Conservation (phyloP, 2,888 invertebrate genomes). For the Chrysolina oricalcia region DNA sequence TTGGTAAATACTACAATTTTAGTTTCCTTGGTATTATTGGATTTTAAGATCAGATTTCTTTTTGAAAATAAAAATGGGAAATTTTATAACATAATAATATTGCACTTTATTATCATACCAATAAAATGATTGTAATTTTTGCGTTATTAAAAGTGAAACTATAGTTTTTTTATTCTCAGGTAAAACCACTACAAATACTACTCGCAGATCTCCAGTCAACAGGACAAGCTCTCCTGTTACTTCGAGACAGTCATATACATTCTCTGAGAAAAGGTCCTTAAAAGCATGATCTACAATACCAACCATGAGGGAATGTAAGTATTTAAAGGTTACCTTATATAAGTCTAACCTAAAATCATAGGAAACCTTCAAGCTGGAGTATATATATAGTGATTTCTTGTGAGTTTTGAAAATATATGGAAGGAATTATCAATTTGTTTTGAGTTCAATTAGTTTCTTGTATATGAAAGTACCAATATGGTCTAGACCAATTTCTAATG, state of each 20-base stretch:
- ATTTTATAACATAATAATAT: not conserved
- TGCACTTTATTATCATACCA: too few species aligned
- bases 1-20: not conserved
- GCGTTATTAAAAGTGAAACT: constrained; percentile 13
- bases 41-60: too few species aligned
- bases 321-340: not conserved
- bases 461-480: too few species aligned
- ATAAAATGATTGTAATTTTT: not conserved
- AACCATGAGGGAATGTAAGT: constrained; percentile 16
- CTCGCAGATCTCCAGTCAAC: too few species aligned
- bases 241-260: not conserved
- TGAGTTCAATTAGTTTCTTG: too few species aligned
- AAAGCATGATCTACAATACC: not conserved
- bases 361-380: too few species aligned
- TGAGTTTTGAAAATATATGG: too few species aligned
- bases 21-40: not conserved
- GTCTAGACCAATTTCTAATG: too few species aligned
- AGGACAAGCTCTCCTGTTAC: constrained; percentile 20
- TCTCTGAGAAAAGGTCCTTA: too few species aligned
- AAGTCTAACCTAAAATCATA: not conserved
- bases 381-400: too few species aligned
- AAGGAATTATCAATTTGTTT: too few species aligned
- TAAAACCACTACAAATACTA: constrained; percentile 20
- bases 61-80: not conserved
- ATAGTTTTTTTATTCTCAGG: constrained; percentile 21